Conservation (phyloP, 2,888 invertebrate species). For the Campoplex capitator region DNA sequence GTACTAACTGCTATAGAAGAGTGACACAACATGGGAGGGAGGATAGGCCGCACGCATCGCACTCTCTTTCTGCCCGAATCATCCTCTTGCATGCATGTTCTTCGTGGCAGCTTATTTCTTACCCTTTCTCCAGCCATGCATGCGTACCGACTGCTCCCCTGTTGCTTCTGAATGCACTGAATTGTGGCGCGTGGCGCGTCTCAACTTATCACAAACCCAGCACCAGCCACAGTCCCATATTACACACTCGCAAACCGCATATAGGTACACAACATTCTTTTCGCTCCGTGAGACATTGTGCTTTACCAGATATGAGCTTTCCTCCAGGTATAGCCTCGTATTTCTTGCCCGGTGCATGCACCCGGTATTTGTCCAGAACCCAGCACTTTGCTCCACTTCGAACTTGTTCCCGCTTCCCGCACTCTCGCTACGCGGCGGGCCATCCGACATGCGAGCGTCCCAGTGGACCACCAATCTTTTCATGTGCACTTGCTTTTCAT, state of each 20-base stretch:
- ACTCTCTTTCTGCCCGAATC: constrained; percentile 38
- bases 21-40: neutral
- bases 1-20: neutral
- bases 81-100: constrained; percentile 30
- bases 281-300: constrained; percentile 70
- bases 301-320: constrained; percentile 74
- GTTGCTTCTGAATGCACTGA: neutral
- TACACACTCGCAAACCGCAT: neutral
- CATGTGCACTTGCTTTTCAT: neutral
- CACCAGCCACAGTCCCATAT: neutral
- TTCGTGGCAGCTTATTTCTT: constrained; percentile 43
- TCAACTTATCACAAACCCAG: constrained; percentile 63
- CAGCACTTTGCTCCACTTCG: neutral
- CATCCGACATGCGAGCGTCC: neutral
- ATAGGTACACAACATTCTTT: constrained; percentile 25
- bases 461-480: neutral
- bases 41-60: constrained; percentile 28
- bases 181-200: constrained; percentile 33
- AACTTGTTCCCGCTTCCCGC: neutral
- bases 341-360: constrained; percentile 47
- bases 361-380: constrained; percentile 28
- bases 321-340: constrained; percentile 36
- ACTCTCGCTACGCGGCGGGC: neutral
- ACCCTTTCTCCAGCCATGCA: constrained; percentile 50
- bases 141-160: constrained; percentile 45